Base-by-base conservation (phyloP, 2,888 invertebrate species). In the Calliphora vomitoria region DNA sequence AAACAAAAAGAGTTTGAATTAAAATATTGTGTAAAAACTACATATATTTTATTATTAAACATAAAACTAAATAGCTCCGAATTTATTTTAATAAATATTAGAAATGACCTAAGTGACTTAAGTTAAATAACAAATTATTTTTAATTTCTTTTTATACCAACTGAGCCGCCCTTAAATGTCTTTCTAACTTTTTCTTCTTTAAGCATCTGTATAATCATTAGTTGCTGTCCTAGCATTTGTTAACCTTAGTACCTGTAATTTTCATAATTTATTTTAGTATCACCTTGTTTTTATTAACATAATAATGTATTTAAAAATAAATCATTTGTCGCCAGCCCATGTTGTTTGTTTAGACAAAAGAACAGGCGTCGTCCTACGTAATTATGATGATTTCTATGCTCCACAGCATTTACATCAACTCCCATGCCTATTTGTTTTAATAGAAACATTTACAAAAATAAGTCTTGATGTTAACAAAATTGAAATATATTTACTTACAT, bases 321-420 rank as follows among this genome's bases (percentile, higher is more conserved):
- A 74, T 74, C 8, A 31, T 35, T 69, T 47, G 47, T 1, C 18
- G n/a, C 8, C 8, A 6, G 31, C 11, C 50, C n/a, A n/a, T 10
- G 50, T 11, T 8, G 50, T 50, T 35, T 69, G 50, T 8, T 53
- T 53, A 18, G 15, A 18, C 53, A 10, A n/a, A 44, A 25, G 3
- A 18, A 58, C 18, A 15, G 18, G 11, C 8, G 11, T 8, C 58
- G 11, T 58, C 72, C 58, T 41, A 38, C 3, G 15, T 41, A 62
- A 62, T 62, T 62, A 62, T 35, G 35, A n/a, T n/a, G 31, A 74
- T 58, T 58, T 74, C 11, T 58, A 74, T 31, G 41, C 41, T 74
- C 2, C 15, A 58, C 58, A 50, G 11, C 69, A 20, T 58, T 25
- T 20, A 58, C 55, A 41, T 15, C 18, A 20, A 41, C 15, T 58